Conservation (phyloP, 2,797 vertebrate species). For the Fistularia tabacaria region DNA sequence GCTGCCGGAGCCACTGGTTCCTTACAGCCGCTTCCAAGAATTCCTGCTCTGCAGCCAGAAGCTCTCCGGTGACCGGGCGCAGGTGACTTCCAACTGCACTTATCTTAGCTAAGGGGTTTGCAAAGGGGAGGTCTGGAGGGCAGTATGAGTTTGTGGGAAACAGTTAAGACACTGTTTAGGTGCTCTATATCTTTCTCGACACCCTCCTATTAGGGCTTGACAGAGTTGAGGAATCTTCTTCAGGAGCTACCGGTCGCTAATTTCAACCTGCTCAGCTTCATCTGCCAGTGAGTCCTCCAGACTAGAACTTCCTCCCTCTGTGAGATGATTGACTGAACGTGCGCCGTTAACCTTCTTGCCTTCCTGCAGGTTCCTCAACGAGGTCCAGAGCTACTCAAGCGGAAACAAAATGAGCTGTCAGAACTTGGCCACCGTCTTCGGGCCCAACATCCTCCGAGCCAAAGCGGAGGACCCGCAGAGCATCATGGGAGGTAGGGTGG, state of each 20-base stretch:
- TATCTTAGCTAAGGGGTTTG: too few relatives aligned
- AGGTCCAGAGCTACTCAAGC: conserved; percentile 75
- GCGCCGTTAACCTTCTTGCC: neutral
- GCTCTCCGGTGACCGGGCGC: conserved; percentile 53
- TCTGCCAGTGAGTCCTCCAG: conserved; percentile 69
- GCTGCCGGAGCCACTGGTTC: conserved; percentile 78
- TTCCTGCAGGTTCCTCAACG: conserved; percentile 71
- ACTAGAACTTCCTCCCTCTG: too few relatives aligned
- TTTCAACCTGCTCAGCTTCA: conserved; percentile 78
- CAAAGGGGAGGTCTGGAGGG: too few relatives aligned
- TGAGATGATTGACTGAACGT: too few relatives aligned
- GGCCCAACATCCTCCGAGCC: conserved; percentile 78
- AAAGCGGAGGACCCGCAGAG: conserved; percentile 79
- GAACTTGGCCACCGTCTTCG: conserved; percentile 80
- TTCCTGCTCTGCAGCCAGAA: conserved; percentile 73
- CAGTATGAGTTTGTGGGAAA: too few relatives aligned
- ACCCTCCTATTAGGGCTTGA: conserved; percentile 72
- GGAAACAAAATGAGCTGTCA: conserved; percentile 78
- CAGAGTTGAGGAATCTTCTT: conserved; percentile 69
- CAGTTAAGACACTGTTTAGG: too few relatives aligned
- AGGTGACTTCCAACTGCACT: conserved; percentile 45
- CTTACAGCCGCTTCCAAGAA: conserved; percentile 72
- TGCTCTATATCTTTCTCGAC: too few relatives aligned
- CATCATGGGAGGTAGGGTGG: conserved; percentile 71
- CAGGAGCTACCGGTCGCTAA: conserved; percentile 75